Evolutionary conservation across 2,797 vertebrate genomes (phyloP).

Genomic region (Hyperoplus immaculatus): DNA sequence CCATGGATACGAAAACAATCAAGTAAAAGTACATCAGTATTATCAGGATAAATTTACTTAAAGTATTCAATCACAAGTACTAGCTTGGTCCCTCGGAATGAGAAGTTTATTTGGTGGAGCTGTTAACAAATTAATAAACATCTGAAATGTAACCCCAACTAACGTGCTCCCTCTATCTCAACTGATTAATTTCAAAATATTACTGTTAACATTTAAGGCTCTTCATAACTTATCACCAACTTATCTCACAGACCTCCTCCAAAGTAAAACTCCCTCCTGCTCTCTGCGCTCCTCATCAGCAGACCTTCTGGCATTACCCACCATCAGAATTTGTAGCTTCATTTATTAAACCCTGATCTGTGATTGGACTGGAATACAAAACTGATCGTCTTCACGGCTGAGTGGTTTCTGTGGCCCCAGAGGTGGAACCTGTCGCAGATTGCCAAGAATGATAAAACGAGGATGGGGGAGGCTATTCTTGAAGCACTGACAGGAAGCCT

Average conservation of each 20-base stretch:
- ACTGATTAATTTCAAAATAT: neutral
- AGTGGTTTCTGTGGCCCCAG: conserved; percentile 27
- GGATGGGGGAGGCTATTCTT: neutral
- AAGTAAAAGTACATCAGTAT: no score
- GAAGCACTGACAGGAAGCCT: neutral
- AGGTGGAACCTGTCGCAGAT: conserved; percentile 2
- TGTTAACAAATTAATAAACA: no score
- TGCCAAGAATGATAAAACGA: conserved; percentile 11
- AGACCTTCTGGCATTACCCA: neutral
- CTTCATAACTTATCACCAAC: neutral
- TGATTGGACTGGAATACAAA: conserved; percentile 13
- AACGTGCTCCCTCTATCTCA: no score
- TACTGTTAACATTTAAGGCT: neutral
- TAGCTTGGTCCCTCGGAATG: no score
- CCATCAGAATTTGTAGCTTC: neutral
- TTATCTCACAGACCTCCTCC: neutral
- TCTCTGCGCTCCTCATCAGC: neutral
- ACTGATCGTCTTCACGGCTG: conserved; percentile 10
- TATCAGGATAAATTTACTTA: no score
- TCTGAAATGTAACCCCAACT: no score
- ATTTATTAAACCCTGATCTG: neutral
- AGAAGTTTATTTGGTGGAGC: no score
- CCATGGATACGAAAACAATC: no score
- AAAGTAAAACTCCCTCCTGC: neutral
- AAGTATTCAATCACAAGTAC: no score